phyloP scores from a whole-genome alignment of 1,140 invertebrate species.

The Antheraea pernyi region DNA sequence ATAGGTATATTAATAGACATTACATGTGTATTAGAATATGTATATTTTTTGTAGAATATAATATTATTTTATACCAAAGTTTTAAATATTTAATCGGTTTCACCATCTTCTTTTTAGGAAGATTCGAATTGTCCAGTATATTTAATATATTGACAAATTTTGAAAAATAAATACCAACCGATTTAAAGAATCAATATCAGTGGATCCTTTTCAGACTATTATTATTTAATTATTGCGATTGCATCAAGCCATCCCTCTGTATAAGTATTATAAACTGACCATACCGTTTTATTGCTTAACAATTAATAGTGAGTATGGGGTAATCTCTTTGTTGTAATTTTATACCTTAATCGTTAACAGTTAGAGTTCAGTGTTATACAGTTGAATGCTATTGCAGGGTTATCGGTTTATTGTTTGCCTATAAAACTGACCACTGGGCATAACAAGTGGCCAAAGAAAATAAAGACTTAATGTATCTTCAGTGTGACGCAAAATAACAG shows the following conservation, averaged over 20 bases:
- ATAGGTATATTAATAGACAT: no score
- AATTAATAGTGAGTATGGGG: slow-evolving; percentile 41
- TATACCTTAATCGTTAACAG: slow-evolving; percentile 14
- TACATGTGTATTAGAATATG: no score
- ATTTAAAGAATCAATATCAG: slow-evolving; percentile 18
- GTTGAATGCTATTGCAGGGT: background rate
- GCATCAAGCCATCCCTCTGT: slow-evolving; percentile 30
- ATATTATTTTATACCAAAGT: no score
- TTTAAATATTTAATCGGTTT: no score
- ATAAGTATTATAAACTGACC: slow-evolving; percentile 28
- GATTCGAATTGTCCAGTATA: no score
- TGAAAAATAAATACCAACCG: background rate
- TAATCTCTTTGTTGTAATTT: slow-evolving; percentile 9
- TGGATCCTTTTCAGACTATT: slow-evolving; percentile 25
- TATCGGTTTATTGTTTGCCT: slow-evolving; percentile 12
- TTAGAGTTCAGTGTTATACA: slow-evolving; percentile 19
- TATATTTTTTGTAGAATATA: no score
- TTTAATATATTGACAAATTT: no score
- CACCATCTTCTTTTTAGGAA: no score
- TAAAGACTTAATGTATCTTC: slow-evolving; percentile 15
- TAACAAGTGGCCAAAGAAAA: slow-evolving; percentile 39
- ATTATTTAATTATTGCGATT: slow-evolving; percentile 44
- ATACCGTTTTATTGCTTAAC: slow-evolving; percentile 64
- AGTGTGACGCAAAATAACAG: slow-evolving; percentile 4
- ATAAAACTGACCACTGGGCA: slow-evolving; percentile 37